Evolutionary conservation across 2,113 vertebrate species (phyloP), one percentile per base, ranked within the genome.

Genomic region (Ctenomys sociabilis): DNA sequence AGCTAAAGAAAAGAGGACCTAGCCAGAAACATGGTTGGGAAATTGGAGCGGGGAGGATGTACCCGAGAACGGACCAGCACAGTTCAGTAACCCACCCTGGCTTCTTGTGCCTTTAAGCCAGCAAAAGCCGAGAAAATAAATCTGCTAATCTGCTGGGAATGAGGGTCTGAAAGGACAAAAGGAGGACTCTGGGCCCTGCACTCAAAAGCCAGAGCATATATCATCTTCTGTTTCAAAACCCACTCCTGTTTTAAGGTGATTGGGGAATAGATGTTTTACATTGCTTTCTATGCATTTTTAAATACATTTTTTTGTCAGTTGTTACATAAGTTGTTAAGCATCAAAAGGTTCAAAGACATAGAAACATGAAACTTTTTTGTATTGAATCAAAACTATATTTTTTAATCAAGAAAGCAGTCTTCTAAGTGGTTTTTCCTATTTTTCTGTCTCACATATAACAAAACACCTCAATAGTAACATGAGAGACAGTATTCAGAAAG

Each of bases 401-500:
- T 97, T 96, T 80, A 93, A 96, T 97, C 91, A 54, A 97, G 95
- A 96, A 98, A 94, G 82, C 95, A 97, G 88, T 91, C 93, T 92
- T 96, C 90, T 97, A 94, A 98, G 78, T 93, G 97, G 70, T 86
- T 96, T 97, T 96, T 94, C 82, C 95, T 97, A 96, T 98, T 97
- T 97, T 96, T 98, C 97, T 97, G 24, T 93, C 93, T 98, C 82
- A 96, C 94, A 52, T 96, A 96, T 97, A 97, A 95, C 91, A 95
- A 94, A 97, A 95, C 88, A 92, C 45, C 94, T 95, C 90, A 98
- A 97, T 85, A 77, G 70, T 87, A 95, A 95, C 97, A 97, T 30
- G 96, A 96, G 93, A 97, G 95, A 98, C 96, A 94, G 96, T 97
- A 97, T 97, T 98, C 96, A 97, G 97, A 93, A 89, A 97, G 92